Percentiles rank a stretch among this genome's conserved stretches.
phyloP scores from a whole-genome alignment of 1,140 invertebrate species.

The Zaprionus inermis region DNA sequence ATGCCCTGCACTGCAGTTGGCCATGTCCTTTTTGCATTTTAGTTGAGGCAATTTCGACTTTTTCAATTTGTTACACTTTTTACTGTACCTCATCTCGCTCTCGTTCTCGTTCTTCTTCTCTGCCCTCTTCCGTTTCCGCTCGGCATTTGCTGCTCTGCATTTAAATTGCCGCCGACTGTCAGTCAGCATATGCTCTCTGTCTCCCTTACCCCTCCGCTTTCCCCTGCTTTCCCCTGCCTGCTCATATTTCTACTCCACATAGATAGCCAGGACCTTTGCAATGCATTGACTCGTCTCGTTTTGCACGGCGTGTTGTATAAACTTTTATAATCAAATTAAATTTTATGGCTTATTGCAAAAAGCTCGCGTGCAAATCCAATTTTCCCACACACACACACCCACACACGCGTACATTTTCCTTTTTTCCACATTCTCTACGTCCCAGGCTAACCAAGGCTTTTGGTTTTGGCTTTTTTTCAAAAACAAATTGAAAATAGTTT shows the following conservation, averaged over 20 bases:
- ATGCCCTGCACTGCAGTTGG: slow-evolving; percentile 15
- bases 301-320: slow-evolving; percentile 46
- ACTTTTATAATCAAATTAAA: slow-evolving; percentile 69
- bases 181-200: slow-evolving; percentile 49
- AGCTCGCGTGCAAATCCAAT: slow-evolving; percentile 63
- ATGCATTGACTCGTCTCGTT: slow-evolving; percentile 17
- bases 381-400: slow-evolving; percentile 39
- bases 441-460: neutral
- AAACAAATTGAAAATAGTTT: slow-evolving; percentile 35
- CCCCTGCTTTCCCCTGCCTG: neutral
- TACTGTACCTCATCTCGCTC: slow-evolving; percentile 3
- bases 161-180: slow-evolving; percentile 55
- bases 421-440: slow-evolving; percentile 9
- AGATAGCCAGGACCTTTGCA: neutral
- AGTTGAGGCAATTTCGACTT: slow-evolving; percentile 49
- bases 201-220: neutral
- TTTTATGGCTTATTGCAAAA: slow-evolving; percentile 67
- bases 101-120: slow-evolving; percentile 19
- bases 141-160: slow-evolving; percentile 42
- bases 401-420: slow-evolving; percentile 9
- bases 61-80: slow-evolving; percentile 47
- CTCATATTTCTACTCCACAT: slow-evolving; percentile 4
- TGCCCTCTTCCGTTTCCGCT: slow-evolving; percentile 22
- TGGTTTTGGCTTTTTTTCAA: slow-evolving; percentile 12
- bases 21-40: slow-evolving; percentile 52